phyloP scores from a whole-genome alignment of 1,140 invertebrate genomes.

The Yoshiicerus persimilis region DNA sequence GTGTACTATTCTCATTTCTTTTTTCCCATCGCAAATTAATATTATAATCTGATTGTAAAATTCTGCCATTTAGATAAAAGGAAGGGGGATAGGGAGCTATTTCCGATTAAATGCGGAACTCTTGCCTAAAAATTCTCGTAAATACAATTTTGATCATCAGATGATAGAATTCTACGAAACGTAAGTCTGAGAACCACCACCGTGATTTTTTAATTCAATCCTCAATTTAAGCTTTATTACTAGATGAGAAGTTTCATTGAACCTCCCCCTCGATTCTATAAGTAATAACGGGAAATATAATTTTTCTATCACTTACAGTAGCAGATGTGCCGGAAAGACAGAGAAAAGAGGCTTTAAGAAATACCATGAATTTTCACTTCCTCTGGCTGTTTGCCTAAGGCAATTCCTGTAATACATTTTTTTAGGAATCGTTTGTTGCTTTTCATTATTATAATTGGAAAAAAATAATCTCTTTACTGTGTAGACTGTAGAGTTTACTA shows the following conservation, averaged over 20 bases:
- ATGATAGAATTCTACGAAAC: neutral
- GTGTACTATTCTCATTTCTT: too few species aligned
- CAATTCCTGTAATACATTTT: too few species aligned
- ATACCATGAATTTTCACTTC: neutral
- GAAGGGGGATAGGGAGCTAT: neutral
- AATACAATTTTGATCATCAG: neutral
- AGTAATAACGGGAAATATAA: neutral
- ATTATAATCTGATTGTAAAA: neutral
- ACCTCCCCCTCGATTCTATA: neutral
- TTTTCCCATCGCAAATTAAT: too few species aligned
- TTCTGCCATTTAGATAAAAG: neutral
- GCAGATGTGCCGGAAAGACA: too few species aligned
- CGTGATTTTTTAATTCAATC: neutral
- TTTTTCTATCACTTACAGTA: too few species aligned
- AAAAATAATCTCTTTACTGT: neutral
- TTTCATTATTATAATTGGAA: neutral
- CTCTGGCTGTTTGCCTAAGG: neutral
- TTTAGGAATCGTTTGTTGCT: too few species aligned
- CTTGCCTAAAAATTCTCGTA: neutral
- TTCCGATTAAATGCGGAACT: neutral
- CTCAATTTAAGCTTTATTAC: neutral
- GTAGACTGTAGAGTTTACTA: neutral
- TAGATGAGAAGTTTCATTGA: neutral
- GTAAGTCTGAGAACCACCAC: neutral
- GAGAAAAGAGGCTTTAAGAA: neutral